Conservation (phyloP, 2,113 vertebrate genomes). For the Gracilinanus agilis region DNA sequence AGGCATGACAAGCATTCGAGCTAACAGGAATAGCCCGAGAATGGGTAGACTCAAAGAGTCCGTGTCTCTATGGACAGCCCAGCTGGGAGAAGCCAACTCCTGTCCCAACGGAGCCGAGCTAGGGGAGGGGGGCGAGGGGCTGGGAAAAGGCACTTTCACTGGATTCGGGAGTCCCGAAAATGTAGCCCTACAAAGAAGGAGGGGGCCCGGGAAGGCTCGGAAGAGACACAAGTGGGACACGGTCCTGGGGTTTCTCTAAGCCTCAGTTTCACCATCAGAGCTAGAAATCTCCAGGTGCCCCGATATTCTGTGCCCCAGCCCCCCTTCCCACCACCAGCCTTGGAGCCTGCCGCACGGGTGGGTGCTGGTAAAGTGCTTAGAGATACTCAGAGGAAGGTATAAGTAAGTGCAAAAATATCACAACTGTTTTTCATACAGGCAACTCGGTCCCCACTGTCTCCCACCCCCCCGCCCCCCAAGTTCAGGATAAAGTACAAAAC, state of each 20-base stretch:
- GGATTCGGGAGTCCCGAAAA: not conserved
- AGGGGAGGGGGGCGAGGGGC: fast-evolving
- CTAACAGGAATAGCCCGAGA: not conserved
- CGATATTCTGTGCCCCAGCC: not conserved
- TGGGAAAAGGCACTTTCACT: not conserved
- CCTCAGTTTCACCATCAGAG: not conserved
- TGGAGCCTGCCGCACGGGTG: not conserved
- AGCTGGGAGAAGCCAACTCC: not conserved
- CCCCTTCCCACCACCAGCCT: not conserved
- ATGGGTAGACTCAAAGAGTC: not conserved
- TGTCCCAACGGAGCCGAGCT: not conserved
- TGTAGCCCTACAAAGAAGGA: not conserved
- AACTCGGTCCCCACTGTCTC: not conserved
- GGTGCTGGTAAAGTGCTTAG: slow-evolving; percentile 65
- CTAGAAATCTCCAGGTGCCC: not conserved
- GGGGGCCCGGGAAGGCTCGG: not conserved
- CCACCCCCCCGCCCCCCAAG: not conserved
- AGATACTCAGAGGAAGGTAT: slow-evolving; percentile 57
- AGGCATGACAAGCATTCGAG: not conserved
- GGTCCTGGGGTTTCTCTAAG: not conserved
- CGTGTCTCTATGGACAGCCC: not conserved
- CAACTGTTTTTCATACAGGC: not conserved
- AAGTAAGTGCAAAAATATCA: slow-evolving; percentile 48
- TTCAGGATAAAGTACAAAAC: slow-evolving; percentile 51
- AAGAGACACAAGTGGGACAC: not conserved